Conservation (phyloP, 2,888 invertebrate species). For the Drosophila vallismaia region DNA sequence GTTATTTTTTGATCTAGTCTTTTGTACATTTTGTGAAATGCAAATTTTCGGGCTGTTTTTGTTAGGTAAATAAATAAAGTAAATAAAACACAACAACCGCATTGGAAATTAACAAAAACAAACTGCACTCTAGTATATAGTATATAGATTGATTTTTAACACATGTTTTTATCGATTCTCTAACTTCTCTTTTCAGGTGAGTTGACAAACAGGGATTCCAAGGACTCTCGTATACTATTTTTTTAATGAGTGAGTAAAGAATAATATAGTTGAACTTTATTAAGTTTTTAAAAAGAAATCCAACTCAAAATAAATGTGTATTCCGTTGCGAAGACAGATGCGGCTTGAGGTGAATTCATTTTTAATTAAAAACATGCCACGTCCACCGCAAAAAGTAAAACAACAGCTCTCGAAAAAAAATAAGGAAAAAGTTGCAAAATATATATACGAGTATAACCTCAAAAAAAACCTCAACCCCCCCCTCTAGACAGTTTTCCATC, state of each 20-base stretch:
- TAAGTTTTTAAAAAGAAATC: too few relatives aligned
- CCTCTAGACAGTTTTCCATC: background rate
- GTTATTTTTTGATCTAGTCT: slow-evolving; percentile 23
- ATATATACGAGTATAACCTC: background rate
- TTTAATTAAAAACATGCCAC: slow-evolving; percentile 71
- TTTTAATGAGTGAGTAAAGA: slow-evolving; percentile 25
- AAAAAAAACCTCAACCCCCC: slow-evolving; percentile 23
- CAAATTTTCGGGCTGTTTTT: slow-evolving; percentile 3
- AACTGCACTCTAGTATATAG: slow-evolving; percentile 27
- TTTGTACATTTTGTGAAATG: slow-evolving; percentile 1
- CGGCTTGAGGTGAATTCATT: slow-evolving; percentile 46
- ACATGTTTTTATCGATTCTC: slow-evolving; percentile 4
- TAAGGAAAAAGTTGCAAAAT: slow-evolving; percentile 10
- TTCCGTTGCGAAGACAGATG: slow-evolving; percentile 54
- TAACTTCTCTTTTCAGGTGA: slow-evolving; percentile 30
- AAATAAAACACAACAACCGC: slow-evolving; percentile 5
- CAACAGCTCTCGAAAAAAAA: slow-evolving; percentile 27
- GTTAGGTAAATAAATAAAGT: slow-evolving; percentile 6
- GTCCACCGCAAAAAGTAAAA: slow-evolving; percentile 52
- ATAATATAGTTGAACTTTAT: too few relatives aligned
- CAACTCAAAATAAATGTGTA: background rate
- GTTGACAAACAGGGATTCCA: slow-evolving; percentile 24
- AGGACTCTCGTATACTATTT: too few relatives aligned
- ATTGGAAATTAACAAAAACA: slow-evolving; percentile 9
- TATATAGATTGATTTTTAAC: slow-evolving; percentile 19